phyloP scores from a whole-genome alignment of 1,140 invertebrate species.

The Drosophila elegans region DNA sequence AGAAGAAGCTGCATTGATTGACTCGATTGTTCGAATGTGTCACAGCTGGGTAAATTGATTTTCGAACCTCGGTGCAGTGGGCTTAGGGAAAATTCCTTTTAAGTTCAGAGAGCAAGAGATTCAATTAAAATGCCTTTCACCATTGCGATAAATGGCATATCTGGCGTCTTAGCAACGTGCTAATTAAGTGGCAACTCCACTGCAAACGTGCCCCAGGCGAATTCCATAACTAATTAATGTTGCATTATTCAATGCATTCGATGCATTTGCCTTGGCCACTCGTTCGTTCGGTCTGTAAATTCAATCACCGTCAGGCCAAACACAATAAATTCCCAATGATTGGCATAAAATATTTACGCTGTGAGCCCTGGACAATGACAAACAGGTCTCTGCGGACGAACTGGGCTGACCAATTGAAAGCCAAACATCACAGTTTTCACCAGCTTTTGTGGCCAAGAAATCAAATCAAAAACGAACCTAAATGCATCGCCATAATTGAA shows the following conservation, averaged over 20 bases:
- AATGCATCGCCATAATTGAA: slow-evolving; percentile 63
- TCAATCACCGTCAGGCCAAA: slow-evolving; percentile 40
- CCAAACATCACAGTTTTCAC: slow-evolving; percentile 35
- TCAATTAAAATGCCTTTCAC: neutral
- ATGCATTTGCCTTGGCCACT: slow-evolving; percentile 1
- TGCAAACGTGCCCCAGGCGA: slow-evolving; percentile 21
- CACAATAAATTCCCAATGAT: slow-evolving; percentile 35
- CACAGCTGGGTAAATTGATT: slow-evolving; percentile 36
- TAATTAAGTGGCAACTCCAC: slow-evolving; percentile 31
- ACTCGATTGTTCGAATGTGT: slow-evolving; percentile 41
- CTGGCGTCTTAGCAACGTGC: slow-evolving; percentile 30
- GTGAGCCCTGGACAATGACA: slow-evolving; percentile 23
- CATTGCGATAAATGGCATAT: slow-evolving; percentile 9
- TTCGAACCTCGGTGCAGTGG: slow-evolving; percentile 3
- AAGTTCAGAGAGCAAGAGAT: neutral
- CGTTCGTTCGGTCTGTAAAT: slow-evolving; percentile 16
- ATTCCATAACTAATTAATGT: slow-evolving; percentile 62
- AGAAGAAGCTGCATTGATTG: slow-evolving; percentile 53
- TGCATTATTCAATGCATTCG: slow-evolving; percentile 30
- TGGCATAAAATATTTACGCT: slow-evolving; percentile 37
- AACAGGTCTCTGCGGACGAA: slow-evolving; percentile 13
- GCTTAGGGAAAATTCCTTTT: slow-evolving; percentile 17
- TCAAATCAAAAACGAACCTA: slow-evolving; percentile 43
- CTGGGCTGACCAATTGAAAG: slow-evolving; percentile 28
- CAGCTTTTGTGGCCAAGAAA: slow-evolving; percentile 35